Conservation (phyloP, 2,888 invertebrate genomes). For the Caenorhabditis wallacei region DNA sequence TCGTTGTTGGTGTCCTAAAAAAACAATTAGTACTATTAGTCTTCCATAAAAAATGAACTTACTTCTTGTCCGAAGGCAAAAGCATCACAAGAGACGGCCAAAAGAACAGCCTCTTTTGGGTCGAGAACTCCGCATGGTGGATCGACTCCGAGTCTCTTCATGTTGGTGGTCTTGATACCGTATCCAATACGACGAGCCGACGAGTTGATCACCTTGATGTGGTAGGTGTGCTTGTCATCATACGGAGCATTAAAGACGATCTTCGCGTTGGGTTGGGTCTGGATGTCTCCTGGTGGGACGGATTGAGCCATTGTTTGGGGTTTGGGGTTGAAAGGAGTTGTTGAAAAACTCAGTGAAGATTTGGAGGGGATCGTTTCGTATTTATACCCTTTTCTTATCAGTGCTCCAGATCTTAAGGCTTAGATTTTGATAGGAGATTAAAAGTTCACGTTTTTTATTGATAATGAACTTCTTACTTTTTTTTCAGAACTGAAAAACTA, state of each 20-base stretch:
- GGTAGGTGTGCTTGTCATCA: constrained; percentile 77
- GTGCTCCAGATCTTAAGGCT: neutral
- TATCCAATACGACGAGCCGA: constrained; percentile 74
- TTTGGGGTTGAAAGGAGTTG: neutral
- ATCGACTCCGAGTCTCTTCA: constrained; percentile 12
- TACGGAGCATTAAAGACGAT: constrained; percentile 77
- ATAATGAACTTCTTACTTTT: too few relatives aligned
- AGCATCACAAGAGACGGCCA: constrained; percentile 19
- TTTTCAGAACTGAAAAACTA: constrained; percentile 74
- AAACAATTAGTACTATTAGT: neutral
- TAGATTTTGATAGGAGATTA: neutral
- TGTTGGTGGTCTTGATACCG: constrained; percentile 24
- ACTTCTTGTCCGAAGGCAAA: constrained; percentile 9
- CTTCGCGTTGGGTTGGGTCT: constrained; percentile 70
- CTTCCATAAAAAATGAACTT: neutral
- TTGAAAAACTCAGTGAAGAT: neutral
- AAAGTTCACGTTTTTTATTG: neutral
- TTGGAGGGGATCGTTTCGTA: neutral
- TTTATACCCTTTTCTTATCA: neutral
- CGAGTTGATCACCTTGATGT: constrained; percentile 68
- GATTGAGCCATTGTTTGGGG: constrained; percentile 66
- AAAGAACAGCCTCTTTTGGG: constrained; percentile 19
- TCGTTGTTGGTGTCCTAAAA: constrained; percentile 74
- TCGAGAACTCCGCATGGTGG: constrained; percentile 20
- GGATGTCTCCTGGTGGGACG: constrained; percentile 68